Evolutionary conservation across 2,113 vertebrate genomes (phyloP).

Genomic region (cattle (Bos taurus)): ARS-UCD2.0 NC_037350.1:15398501-15399000

Average conservation of each 20-base stretch:
- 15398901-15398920: slow-evolving; percentile 65
- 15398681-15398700: not conserved
- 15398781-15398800: not conserved
- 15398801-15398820: not conserved
- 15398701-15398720: not conserved
- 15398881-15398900: slow-evolving; percentile 63
- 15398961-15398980: slow-evolving; percentile 90
- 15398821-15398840: not conserved
- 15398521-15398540: not conserved
- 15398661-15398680: not conserved
- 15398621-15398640: not conserved
- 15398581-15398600: not conserved
- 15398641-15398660: rapidly evolving
- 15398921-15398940: slow-evolving; percentile 79
- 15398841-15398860: not conserved
- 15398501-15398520: not conserved
- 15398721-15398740: not conserved
- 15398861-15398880: not conserved
- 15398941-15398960: slow-evolving; percentile 89
- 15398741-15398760: not conserved
- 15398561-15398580: not conserved
- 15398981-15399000: slow-evolving; percentile 84
- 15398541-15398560: not conserved
- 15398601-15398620: not conserved
- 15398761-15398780: not conserved